Conservation (phyloP, 2,113 vertebrate species). For the Narcine bancroftii region DNA sequence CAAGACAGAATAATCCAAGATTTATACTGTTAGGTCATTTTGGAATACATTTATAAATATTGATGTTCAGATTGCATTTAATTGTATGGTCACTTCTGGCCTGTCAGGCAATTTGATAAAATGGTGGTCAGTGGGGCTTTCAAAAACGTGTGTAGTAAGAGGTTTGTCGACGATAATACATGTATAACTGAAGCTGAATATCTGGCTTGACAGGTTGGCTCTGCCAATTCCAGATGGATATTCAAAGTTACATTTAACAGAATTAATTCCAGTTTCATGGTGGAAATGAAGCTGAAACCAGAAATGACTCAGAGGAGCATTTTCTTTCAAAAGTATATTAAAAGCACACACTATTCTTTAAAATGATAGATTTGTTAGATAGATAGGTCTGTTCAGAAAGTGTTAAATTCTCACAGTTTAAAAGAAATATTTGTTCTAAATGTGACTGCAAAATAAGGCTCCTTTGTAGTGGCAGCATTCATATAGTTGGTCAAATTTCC, state of each 20-base stretch:
- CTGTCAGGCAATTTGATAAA: not conserved
- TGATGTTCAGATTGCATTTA: not conserved
- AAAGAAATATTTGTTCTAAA: not conserved
- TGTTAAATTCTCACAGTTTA: not conserved
- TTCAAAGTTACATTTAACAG: not conserved
- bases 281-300: conserved; percentile 3
- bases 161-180: not conserved
- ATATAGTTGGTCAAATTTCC: too few relatives aligned
- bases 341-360: not conserved
- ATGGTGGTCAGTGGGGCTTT: not conserved
- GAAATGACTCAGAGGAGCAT: not conserved
- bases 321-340: not conserved
- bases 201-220: conserved; percentile 2
- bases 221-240: conserved; percentile 13
- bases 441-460: too few relatives aligned
- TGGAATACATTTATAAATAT: not conserved
- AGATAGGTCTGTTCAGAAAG: not conserved
- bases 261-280: conserved; percentile 17
- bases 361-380: not conserved
- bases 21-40: not conserved
- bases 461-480: too few relatives aligned
- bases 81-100: not conserved
- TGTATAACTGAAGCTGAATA: not conserved
- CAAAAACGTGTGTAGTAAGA: not conserved
- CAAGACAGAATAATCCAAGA: not conserved